Conservation (phyloP, 1,140 invertebrate species). For the Trissolcus basalis region DNA sequence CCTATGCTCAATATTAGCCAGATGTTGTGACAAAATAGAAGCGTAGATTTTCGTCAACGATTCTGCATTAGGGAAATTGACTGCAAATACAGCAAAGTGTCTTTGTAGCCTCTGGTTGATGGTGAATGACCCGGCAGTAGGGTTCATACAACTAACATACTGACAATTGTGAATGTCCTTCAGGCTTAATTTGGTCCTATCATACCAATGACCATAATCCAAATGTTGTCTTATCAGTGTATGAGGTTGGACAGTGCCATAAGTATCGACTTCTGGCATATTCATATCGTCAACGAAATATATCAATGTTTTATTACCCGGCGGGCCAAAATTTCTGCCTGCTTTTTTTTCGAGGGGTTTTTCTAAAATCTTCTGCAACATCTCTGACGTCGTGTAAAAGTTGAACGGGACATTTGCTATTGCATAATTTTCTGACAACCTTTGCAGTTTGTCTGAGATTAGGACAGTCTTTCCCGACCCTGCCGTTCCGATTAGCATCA, state of each 20-base stretch:
- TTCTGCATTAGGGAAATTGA: conserved; percentile 92
- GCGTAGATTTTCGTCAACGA: conserved; percentile 93
- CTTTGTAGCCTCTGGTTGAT: conserved; percentile 95
- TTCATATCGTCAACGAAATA: conserved; percentile 99
- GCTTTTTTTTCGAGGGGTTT: conserved; percentile 98
- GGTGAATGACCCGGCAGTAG: conserved; percentile 96
- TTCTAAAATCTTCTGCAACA: conserved; percentile 96
- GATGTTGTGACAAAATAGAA: conserved; percentile 90
- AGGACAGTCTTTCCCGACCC: conserved; percentile 94
- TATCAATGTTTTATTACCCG: conserved; percentile 94
- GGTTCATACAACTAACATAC: conserved; percentile 98
- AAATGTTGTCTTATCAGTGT: conserved; percentile 96
- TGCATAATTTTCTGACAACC: conserved; percentile 89
- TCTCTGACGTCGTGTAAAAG: conserved; percentile 97
- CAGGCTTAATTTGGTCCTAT: conserved; percentile 90
- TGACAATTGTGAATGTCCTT: conserved; percentile 98
- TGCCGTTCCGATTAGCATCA: conserved; percentile 95
- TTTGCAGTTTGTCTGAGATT: conserved; percentile 89
- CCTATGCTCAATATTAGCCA: conserved; percentile 86
- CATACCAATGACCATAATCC: conserved; percentile 97
- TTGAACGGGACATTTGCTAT: conserved; percentile 96
- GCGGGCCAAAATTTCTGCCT: conserved; percentile 95
- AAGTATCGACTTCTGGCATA: conserved; percentile 96
- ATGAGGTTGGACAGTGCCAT: conserved; percentile 97
- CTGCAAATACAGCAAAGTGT: conserved; percentile 95